A percentile compares a stretch with the other conserved stretches of the same genome.
phyloP scores from a whole-genome alignment of 2,797 vertebrate species.

The Natrix natrix region DNA sequence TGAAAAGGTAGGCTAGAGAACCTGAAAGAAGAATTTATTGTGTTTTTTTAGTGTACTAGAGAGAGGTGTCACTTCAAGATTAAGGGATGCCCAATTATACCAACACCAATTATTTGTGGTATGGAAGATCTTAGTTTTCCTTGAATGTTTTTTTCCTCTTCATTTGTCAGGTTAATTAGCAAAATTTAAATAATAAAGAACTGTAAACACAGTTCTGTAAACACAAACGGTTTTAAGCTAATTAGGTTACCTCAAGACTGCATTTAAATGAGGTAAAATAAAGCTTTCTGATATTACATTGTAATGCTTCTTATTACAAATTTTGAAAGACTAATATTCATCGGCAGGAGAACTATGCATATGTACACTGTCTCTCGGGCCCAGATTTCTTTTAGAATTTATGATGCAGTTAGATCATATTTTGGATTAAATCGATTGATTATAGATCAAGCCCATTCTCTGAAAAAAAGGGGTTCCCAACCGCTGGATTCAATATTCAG shows the following conservation, averaged over 20 bases:
- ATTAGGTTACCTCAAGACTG: neutral
- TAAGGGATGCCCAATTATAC: neutral
- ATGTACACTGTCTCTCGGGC: neutral
- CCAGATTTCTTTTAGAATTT: neutral
- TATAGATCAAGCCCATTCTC: neutral
- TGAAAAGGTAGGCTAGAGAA: neutral
- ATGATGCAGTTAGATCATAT: neutral
- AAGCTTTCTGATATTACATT: neutral
- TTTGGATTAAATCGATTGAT: neutral
- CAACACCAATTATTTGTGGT: neutral
- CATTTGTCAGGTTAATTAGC: neutral
- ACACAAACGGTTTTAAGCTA: neutral
- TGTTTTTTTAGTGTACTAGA: neutral
- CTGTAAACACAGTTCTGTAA: neutral
- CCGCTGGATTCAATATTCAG: neutral
- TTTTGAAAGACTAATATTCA: neutral
- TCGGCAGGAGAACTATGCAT: neutral
- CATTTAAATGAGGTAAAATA: neutral
- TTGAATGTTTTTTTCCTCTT: neutral
- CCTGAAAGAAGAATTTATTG: neutral
- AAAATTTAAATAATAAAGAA: neutral
- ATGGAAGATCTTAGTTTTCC: neutral
- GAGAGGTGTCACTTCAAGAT: neutral
- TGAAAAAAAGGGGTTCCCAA: neutral
- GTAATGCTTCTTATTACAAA: neutral